A percentile compares a stretch with the other conserved stretches of the same genome.
These are phyloP conservation scores for Abscondita cerata DNA, from an alignment of 2,888 invertebrate genomes.

Conservation along the genomic window DNA sequence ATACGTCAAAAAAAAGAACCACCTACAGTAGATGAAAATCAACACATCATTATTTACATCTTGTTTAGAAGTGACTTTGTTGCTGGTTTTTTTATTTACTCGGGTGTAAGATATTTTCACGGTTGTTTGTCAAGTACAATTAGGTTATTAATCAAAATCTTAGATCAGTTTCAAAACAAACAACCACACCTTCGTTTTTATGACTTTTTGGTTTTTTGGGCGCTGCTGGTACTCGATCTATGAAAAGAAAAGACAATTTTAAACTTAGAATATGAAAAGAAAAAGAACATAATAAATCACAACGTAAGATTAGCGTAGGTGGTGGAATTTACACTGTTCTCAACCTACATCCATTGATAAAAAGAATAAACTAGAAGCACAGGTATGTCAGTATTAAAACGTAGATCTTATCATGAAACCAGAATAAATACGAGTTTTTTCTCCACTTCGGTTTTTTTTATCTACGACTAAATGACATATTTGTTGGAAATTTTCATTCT, in stretches of 20 bases:
- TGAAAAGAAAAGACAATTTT: neutral
- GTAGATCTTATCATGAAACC: slow-evolving; percentile 13
- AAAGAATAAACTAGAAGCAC: neutral
- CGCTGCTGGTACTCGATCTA: slow-evolving; percentile 1
- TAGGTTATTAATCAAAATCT: slow-evolving; percentile 35
- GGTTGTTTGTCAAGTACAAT: slow-evolving; percentile 48
- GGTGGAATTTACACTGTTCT: slow-evolving; percentile 3
- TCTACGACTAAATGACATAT: slow-evolving; percentile 27
- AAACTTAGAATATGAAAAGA: neutral
- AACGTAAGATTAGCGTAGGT: neutral
- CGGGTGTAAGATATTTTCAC: slow-evolving; percentile 48
- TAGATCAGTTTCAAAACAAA: slow-evolving; percentile 34
- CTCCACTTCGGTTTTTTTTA: neutral
- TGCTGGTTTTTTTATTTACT: slow-evolving; percentile 47
- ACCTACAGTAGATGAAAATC: slow-evolving; percentile 45
- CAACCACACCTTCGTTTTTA: slow-evolving; percentile 22
- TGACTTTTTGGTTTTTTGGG: slow-evolving; percentile 15
- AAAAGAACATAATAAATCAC: neutral
- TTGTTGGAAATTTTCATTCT: slow-evolving; percentile 12
- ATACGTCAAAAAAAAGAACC: slow-evolving; percentile 29
- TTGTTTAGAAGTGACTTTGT: slow-evolving; percentile 42
- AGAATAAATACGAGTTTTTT: neutral
- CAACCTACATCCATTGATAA: slow-evolving; percentile 12
- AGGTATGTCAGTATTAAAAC: slow-evolving; percentile 10
- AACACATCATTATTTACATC: slow-evolving; percentile 47